A percentile compares a stretch with the other conserved stretches of the same genome.
Conservation (phyloP, 1,140 invertebrate genomes). For the Glossosoma conforme region DNA sequence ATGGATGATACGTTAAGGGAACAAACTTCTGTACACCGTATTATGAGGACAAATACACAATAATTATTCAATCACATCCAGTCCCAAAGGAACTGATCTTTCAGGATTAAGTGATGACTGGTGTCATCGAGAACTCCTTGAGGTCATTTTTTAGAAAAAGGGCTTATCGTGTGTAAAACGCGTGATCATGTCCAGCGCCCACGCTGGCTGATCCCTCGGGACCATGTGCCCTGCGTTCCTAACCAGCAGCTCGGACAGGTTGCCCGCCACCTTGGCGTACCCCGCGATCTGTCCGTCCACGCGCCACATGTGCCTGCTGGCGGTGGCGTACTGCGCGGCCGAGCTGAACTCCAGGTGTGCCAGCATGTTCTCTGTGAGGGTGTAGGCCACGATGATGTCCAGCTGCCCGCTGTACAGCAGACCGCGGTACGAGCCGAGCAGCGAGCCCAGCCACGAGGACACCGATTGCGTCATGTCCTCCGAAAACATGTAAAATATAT, state of each 20-base stretch:
- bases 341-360: constrained; percentile 63
- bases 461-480: constrained; percentile 80
- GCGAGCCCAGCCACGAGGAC: constrained; percentile 65
- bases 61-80: too few species aligned
- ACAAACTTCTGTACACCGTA: too few species aligned
- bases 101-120: too few species aligned
- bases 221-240: constrained; percentile 82
- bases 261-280: constrained; percentile 66
- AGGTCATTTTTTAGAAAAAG: too few species aligned
- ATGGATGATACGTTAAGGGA: too few species aligned
- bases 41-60: too few species aligned
- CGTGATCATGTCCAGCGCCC: constrained; percentile 71
- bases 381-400: constrained; percentile 80
- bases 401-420: constrained; percentile 79
- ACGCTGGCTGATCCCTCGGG: constrained; percentile 74
- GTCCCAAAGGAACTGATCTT: too few species aligned
- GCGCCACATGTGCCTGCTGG: constrained; percentile 62
- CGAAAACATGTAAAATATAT: constrained; percentile 64
- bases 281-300: constrained; percentile 69
- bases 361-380: constrained; percentile 69
- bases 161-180: constrained; percentile 65
- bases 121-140: too few species aligned
- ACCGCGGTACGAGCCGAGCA: constrained; percentile 64
- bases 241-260: constrained; percentile 75
- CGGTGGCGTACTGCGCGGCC: constrained; percentile 58